A percentile compares a stretch with the other conserved stretches of the same genome.
Evolutionary conservation across 2,797 vertebrate genomes (phyloP).

Genomic region (Thripadectes ignobilis): DNA sequence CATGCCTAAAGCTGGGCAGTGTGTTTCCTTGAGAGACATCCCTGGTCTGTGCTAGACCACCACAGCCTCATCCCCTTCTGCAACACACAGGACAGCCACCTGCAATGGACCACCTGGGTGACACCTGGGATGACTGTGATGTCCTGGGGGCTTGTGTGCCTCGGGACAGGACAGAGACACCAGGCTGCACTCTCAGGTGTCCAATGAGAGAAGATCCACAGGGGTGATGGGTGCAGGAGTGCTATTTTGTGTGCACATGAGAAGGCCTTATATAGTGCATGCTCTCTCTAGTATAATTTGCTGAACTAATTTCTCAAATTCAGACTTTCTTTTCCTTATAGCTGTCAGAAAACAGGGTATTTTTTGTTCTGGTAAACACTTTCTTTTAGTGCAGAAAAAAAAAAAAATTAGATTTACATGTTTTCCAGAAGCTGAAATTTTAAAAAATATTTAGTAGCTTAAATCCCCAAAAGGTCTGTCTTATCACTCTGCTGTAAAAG

Average conservation of each 20-base stretch:
- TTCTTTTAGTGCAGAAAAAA: not conserved
- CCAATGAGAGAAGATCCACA: not conserved
- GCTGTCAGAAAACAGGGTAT: not conserved
- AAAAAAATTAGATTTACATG: not conserved
- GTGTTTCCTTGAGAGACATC: not conserved
- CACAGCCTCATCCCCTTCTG: not conserved
- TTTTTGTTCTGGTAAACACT: not conserved
- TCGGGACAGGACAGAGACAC: fast-evolving
- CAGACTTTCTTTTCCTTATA: not conserved
- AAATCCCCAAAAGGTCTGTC: not conserved
- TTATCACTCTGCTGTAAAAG: not conserved
- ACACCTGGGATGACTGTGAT: fast-evolving
- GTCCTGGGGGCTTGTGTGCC: not conserved
- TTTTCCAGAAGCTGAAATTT: not conserved
- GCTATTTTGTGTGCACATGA: not conserved
- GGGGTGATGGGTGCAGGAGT: not conserved
- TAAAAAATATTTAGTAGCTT: not conserved
- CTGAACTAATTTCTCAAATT: not conserved
- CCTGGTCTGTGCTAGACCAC: not conserved
- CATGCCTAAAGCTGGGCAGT: not conserved
- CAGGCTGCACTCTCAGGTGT: not conserved
- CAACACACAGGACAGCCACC: not conserved
- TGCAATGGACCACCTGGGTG: fast-evolving
- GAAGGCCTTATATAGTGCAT: fast-evolving
- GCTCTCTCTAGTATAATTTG: not conserved